These are phyloP conservation scores for Urocyon cinereoargenteus DNA, from an alignment of 2,797 vertebrate genomes.

Conservation along the genomic window DNA sequence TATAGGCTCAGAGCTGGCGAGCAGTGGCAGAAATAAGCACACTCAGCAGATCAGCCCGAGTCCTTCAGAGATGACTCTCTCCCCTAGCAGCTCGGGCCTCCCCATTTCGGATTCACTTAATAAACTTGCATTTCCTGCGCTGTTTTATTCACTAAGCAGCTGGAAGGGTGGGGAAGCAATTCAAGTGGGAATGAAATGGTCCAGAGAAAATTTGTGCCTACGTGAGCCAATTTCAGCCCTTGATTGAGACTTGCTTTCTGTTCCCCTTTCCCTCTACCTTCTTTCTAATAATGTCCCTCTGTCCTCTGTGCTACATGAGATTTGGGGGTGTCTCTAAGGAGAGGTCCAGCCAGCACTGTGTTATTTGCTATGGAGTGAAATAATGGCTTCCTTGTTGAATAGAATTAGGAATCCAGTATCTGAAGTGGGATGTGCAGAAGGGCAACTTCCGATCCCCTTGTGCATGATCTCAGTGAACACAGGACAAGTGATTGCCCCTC, in stretches of 20 bases:
- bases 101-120: neutral
- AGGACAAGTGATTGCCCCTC: neutral
- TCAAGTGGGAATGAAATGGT: neutral
- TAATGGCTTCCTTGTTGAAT: neutral
- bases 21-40: neutral
- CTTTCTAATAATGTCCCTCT: neutral
- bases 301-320: neutral
- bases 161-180: neutral
- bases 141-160: neutral
- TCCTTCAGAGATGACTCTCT: neutral
- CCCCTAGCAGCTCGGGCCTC: neutral
- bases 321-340: neutral
- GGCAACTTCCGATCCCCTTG: too few species aligned
- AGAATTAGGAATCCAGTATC: neutral
- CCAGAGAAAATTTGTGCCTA: neutral
- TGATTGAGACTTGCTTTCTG: neutral
- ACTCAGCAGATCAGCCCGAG: neutral
- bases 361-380: neutral
- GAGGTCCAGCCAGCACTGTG: neutral
- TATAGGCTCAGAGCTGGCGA: neutral
- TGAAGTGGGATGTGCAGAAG: neutral
- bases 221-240: neutral
- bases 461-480: fast-evolving
- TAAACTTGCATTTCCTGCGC: neutral
- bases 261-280: neutral